These are phyloP conservation scores for Chloebia gouldiae DNA, from an alignment of 2,113 vertebrate genomes.

Conservation along the genomic window DNA sequence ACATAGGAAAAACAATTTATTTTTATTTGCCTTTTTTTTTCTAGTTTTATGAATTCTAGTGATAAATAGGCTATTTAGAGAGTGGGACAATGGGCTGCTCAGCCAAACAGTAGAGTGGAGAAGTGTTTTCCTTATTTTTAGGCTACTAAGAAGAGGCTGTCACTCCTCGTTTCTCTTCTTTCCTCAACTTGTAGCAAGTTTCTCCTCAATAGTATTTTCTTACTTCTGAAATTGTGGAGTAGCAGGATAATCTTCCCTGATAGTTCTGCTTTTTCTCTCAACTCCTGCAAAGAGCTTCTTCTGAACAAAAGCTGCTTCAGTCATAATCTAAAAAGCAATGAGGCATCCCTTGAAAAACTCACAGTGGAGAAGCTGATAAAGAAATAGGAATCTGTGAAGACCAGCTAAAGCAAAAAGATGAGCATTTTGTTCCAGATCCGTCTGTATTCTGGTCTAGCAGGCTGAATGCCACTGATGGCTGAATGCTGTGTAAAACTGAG, in stretches of 20 bases:
- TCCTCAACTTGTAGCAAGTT: fast-evolving
- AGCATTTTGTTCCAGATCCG: neutral
- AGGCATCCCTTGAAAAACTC: neutral
- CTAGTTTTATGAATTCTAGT: neutral
- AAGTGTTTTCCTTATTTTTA: neutral
- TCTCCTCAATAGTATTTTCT: neutral
- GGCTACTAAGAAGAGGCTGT: neutral
- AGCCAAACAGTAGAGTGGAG: neutral
- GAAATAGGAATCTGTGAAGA: neutral
- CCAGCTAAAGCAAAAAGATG: neutral
- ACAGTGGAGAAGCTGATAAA: fast-evolving
- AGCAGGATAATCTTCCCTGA: neutral
- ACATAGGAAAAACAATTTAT: slow-evolving; percentile 1
- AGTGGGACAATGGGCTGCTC: neutral
- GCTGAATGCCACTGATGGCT: neutral
- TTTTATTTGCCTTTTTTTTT: slow-evolving; percentile 20
- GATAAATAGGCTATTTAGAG: slow-evolving; percentile 29
- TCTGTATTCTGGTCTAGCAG: neutral
- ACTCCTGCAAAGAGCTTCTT: neutral
- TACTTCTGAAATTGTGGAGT: neutral
- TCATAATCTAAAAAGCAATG: neutral
- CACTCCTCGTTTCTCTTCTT: neutral
- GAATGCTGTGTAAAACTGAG: neutral
- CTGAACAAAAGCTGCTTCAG: neutral
- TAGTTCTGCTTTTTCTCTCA: neutral